These are phyloP conservation scores for Vireo griseus DNA, from an alignment of 2,797 vertebrate species.

Conservation along the genomic window DNA sequence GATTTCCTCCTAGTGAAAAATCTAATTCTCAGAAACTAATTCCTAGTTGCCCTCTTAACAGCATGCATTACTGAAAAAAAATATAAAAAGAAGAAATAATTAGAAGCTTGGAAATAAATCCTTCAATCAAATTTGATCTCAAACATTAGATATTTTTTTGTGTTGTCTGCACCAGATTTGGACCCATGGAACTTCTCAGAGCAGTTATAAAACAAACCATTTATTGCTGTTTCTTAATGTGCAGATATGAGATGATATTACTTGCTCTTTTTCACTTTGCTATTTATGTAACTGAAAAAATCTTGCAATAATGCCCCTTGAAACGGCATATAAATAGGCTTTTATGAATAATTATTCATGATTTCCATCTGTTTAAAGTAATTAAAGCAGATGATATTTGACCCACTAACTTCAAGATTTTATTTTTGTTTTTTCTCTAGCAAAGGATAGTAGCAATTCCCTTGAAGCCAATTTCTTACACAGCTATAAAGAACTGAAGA, in stretches of 20 bases:
- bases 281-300: neutral
- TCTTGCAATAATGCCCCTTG: neutral
- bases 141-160: neutral
- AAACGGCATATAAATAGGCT: neutral
- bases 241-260: neutral
- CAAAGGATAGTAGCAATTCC: neutral
- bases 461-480: neutral
- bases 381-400: conserved; percentile 7
- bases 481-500: neutral
- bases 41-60: neutral
- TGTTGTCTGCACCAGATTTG: neutral
- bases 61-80: neutral
- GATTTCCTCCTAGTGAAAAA: neutral
- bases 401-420: conserved; percentile 22
- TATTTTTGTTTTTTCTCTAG: neutral
- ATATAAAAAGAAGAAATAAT: neutral
- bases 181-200: neutral
- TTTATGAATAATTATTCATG: conserved; percentile 3
- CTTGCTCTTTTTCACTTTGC: neutral
- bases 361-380: conserved; percentile 14
- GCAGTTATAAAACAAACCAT: neutral
- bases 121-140: neutral
- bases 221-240: neutral
- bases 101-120: neutral
- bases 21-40: neutral